Percentiles rank a stretch among this genome's conserved stretches.
These are phyloP conservation scores for Temnothorax longispinosus DNA, from an alignment of 1,140 invertebrate species.

Conservation along the genomic window DNA sequence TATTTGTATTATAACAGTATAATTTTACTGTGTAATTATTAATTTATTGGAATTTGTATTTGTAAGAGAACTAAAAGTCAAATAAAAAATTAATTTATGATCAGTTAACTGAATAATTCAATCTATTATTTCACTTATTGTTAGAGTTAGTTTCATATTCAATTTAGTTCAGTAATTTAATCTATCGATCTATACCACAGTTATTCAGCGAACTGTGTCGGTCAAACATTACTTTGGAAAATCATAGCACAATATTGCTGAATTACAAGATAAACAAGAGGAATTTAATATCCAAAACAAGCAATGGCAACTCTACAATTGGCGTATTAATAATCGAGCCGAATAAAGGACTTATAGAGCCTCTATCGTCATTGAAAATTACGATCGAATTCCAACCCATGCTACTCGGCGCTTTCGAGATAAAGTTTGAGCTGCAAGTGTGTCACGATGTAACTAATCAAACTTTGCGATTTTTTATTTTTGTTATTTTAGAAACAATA, in stretches of 20 bases:
- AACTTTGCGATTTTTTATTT: not conserved
- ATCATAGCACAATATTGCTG: slow-evolving; percentile 68
- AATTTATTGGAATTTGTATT: not conserved
- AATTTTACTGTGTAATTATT: not conserved
- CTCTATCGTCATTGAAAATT: slow-evolving; percentile 68
- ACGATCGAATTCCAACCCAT: slow-evolving; percentile 69
- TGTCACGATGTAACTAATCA: not conserved
- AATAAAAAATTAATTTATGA: not conserved
- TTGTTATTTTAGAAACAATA: not conserved
- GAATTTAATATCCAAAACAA: not conserved
- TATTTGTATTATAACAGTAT: not conserved
- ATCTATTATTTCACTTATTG: not conserved
- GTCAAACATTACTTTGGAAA: slow-evolving; percentile 53
- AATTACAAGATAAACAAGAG: slow-evolving; percentile 56
- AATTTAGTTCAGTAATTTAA: slow-evolving; percentile 2
- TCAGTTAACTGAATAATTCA: not conserved
- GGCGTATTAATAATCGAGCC: slow-evolving; percentile 74
- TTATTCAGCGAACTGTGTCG: slow-evolving; percentile 65
- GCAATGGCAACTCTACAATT: slow-evolving; percentile 14
- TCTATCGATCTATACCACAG: slow-evolving; percentile 49
- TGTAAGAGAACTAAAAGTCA: not conserved
- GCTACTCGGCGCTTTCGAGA: slow-evolving; percentile 76
- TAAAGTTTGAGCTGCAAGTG: slow-evolving; percentile 73
- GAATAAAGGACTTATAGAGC: slow-evolving; percentile 66
- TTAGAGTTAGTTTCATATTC: not conserved